These are phyloP conservation scores for Amiota communis DNA, from an alignment of 2,888 invertebrate species.

Conservation along the genomic window DNA sequence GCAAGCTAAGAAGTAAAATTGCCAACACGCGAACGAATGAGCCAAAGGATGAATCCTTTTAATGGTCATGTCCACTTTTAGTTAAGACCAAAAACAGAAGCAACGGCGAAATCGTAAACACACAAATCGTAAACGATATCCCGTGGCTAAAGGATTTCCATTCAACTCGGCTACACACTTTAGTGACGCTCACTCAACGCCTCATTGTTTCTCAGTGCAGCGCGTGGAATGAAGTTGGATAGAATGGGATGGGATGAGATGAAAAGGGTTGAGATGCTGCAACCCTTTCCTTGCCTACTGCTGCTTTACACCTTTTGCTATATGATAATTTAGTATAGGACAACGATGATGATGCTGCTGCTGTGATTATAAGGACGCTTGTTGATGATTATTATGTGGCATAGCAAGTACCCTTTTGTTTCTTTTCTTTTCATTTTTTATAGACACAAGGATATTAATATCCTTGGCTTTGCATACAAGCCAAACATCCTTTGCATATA, in stretches of 20 bases:
- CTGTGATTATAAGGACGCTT: constrained; percentile 28
- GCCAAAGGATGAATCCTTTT: constrained; percentile 50
- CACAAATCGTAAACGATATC: constrained; percentile 70
- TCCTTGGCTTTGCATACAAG: constrained; percentile 40
- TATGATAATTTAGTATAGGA: neutral
- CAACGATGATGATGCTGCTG: constrained; percentile 17
- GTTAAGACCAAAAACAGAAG: constrained; percentile 29
- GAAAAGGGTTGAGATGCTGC: constrained; percentile 47
- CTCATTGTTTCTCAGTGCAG: constrained; percentile 47
- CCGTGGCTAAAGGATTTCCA: constrained; percentile 71
- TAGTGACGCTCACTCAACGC: constrained; percentile 55
- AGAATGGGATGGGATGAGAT: constrained; percentile 53
- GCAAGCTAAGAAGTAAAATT: constrained; percentile 44
- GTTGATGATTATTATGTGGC: constrained; percentile 28
- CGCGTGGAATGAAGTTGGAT: constrained; percentile 32
- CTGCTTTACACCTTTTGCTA: constrained; percentile 21
- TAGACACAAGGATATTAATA: constrained; percentile 49
- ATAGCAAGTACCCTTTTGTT: constrained; percentile 21
- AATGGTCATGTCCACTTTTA: constrained; percentile 57
- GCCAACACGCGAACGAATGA: constrained; percentile 45
- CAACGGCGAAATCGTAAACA: constrained; percentile 34
- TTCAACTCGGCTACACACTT: constrained; percentile 58
- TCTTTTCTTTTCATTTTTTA: constrained; percentile 28
- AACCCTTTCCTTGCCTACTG: constrained; percentile 43
- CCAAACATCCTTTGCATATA: constrained; percentile 24